Evolutionary conservation across 2,113 vertebrate genomes (phyloP), one percentile per base, ranked within the genome.

Genomic region (Salvator merianae): DNA sequence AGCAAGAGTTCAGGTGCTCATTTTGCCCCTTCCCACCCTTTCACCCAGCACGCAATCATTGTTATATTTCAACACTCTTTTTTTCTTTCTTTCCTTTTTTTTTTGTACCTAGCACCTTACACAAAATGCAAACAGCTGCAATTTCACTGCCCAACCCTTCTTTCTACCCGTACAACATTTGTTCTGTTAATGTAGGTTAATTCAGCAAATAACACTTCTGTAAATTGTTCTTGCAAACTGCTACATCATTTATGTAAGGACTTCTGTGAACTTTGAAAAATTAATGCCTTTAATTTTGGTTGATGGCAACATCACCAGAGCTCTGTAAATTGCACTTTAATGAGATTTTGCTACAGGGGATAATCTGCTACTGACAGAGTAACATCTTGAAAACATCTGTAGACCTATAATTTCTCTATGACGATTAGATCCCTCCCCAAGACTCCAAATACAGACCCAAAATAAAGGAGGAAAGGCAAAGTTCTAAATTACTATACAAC

Each of bases 301-400:
- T 99, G 98, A 99, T 99, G 98, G 98, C 97, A 99, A 98, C 98
- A 99, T 99, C 98, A 99, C 97, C 96, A 97, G 96, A 97, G 98
- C 98, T 99, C 97, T 97, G 97, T 99, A 99, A 99, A 99, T 99
- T 99, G 99, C 98, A 98, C 97, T 99, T 99, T 99, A 99, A 99
- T 99, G 99, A 99, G 98, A 98, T 99, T 99, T 99, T 99, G 98
- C 99, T 99, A 99, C 98, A 98, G 99, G 99, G 99, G 98, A 99
- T 99, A 99, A 99, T 99, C 98, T 98, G 98, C 98, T 98, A 98
- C 98, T 98, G 98, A 98, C 98, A 99, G 97, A 98, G 97, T 97
- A 98, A 98, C 98, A 99, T 99, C 98, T 98, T 98, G 98, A 97
- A 99, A 99, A 99, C 99, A 99, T 99, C 99, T 99, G 98, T 98